Percentiles rank a stretch among this genome's conserved stretches.
These are phyloP conservation scores for Caenorhabditis wallacei DNA, from an alignment of 2,888 invertebrate genomes.

Conservation along the genomic window DNA sequence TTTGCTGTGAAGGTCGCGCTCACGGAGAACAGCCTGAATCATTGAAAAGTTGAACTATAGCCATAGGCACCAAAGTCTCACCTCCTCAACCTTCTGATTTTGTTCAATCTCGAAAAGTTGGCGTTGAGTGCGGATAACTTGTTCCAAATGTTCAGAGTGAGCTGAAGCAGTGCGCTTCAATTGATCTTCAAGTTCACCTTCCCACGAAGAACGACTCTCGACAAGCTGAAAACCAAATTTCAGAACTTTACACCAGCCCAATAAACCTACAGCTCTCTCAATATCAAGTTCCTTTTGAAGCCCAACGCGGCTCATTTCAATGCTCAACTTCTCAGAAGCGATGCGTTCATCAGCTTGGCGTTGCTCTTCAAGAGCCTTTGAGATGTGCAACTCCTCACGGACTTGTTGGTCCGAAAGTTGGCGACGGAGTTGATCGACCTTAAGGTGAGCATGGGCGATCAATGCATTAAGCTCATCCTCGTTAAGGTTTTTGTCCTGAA, in stretches of 20 bases:
- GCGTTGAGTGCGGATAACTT: conserved; percentile 87
- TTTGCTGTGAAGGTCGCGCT: conserved; percentile 87
- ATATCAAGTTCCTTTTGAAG: conserved; percentile 72
- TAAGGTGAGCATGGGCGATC: conserved; percentile 89
- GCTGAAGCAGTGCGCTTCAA: conserved; percentile 92
- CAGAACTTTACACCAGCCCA: too few species aligned
- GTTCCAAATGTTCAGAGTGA: conserved; percentile 88
- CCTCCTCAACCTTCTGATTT: conserved; percentile 85
- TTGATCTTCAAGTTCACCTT: conserved; percentile 88
- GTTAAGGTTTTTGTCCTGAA: conserved; percentile 85
- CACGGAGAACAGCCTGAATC: conserved; percentile 86
- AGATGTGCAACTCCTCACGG: conserved; percentile 87
- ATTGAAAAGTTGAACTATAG: neutral
- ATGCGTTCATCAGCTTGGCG: conserved; percentile 86
- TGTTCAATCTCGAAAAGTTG: conserved; percentile 85
- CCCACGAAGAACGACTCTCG: conserved; percentile 83
- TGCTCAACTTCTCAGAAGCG: conserved; percentile 86
- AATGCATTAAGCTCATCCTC: conserved; percentile 89
- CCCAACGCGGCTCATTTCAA: conserved; percentile 86
- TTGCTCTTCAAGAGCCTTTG: conserved; percentile 87
- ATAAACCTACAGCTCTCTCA: conserved; percentile 71
- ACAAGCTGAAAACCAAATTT: conserved; percentile 52
- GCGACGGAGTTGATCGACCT: conserved; percentile 88
- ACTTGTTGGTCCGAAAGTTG: conserved; percentile 89
- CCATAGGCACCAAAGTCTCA: neutral